Conservation (phyloP, 1,140 invertebrate genomes). For the Microplitis demolitor region DNA sequence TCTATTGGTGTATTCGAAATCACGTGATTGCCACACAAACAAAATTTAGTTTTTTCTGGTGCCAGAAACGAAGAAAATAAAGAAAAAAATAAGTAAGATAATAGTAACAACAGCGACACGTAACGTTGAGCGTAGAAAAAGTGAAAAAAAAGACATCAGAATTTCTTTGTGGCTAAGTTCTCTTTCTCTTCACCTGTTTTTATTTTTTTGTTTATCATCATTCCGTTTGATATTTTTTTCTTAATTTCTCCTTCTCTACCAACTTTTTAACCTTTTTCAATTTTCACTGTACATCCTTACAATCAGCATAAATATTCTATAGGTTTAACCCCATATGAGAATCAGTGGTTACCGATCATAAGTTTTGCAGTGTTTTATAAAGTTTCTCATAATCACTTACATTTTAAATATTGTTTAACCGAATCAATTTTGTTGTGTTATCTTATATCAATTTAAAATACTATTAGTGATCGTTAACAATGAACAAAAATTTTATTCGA, state of each 20-base stretch:
- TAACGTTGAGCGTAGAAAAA: slow-evolving; percentile 47
- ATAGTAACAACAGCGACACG: slow-evolving; percentile 44
- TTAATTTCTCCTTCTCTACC: neutral
- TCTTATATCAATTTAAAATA: no score
- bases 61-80: slow-evolving; percentile 11
- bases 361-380: neutral
- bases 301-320: neutral
- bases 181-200: slow-evolving; percentile 29
- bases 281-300: neutral
- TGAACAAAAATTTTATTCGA: no score
- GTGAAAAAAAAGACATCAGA: slow-evolving; percentile 15
- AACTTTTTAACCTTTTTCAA: neutral
- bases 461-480: no score
- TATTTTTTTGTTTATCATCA: slow-evolving; percentile 20
- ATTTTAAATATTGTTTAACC: neutral
- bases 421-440: neutral
- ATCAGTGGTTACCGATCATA: neutral
- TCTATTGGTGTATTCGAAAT: slow-evolving; percentile 48
- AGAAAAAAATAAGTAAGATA: slow-evolving; percentile 8
- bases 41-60: slow-evolving; percentile 9
- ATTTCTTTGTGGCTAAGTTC: slow-evolving; percentile 36
- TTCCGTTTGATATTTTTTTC: neutral
- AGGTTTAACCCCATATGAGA: neutral
- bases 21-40: slow-evolving; percentile 46
- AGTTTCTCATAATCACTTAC: neutral